Conservation (phyloP, 2,797 vertebrate species). For the Myiotriccus ornatus region DNA sequence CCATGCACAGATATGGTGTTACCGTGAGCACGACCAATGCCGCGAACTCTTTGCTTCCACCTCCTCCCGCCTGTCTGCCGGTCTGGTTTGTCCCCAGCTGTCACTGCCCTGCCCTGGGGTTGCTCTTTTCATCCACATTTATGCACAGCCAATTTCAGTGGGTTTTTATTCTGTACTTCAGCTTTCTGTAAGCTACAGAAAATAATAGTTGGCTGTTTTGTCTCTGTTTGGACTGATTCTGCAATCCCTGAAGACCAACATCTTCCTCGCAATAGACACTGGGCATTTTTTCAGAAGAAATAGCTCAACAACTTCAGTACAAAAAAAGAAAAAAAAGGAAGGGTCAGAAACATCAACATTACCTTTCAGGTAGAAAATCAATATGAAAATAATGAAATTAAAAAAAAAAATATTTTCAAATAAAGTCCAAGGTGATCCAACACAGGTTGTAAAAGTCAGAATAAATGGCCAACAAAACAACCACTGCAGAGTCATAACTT, state of each 20-base stretch:
- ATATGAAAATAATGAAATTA: not conserved
- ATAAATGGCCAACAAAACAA: not conserved
- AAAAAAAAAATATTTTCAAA: not conserved
- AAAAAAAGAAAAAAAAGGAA: not conserved
- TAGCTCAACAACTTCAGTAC: not conserved
- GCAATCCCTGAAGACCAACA: not conserved
- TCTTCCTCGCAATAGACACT: not conserved
- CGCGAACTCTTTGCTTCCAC: not conserved
- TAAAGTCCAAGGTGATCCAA: not conserved
- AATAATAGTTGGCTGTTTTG: not conserved
- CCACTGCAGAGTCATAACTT: not conserved
- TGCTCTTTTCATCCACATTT: not conserved
- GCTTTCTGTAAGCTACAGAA: not conserved
- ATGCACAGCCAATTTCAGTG: not conserved
- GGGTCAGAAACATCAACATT: not conserved
- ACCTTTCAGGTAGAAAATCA: not conserved
- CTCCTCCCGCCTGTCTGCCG: not conserved
- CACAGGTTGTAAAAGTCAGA: not conserved
- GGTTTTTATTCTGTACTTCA: not conserved
- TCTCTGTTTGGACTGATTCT: not conserved
- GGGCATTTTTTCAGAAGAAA: not conserved
- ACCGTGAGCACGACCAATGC: fast-evolving
- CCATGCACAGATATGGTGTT: fast-evolving
- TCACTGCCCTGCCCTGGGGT: not conserved
- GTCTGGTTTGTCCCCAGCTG: not conserved